Conservation (phyloP, 1,140 invertebrate genomes). For the Tetragnatha versicolor region DNA sequence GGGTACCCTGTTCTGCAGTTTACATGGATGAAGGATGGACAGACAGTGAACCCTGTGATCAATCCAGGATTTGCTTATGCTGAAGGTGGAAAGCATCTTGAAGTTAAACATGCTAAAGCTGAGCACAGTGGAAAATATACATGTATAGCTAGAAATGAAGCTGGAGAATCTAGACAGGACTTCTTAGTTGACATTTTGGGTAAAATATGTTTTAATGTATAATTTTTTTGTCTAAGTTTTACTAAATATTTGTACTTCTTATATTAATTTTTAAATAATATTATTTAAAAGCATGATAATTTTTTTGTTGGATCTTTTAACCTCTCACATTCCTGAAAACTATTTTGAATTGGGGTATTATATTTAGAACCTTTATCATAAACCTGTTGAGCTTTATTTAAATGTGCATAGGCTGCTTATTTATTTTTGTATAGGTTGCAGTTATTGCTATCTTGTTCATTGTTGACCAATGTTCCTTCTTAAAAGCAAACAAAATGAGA, state of each 20-base stretch:
- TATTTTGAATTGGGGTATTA: too few relatives aligned
- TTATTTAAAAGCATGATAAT: too few relatives aligned
- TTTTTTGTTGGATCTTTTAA: too few relatives aligned
- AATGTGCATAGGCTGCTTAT: too few relatives aligned
- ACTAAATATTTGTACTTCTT: background rate
- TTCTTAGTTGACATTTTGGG: conserved; percentile 35
- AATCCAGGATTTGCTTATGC: background rate
- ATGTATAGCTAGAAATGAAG: conserved; percentile 63
- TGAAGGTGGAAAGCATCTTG: conserved; percentile 19
- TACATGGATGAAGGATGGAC: conserved; percentile 49
- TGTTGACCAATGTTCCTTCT: background rate
- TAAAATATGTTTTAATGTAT: conserved; percentile 1
- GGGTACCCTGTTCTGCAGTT: conserved; percentile 25
- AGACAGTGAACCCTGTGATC: conserved; percentile 29
- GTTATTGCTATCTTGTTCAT: background rate
- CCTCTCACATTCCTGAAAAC: too few relatives aligned
- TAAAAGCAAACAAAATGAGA: background rate
- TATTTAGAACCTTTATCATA: too few relatives aligned
- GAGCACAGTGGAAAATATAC: conserved; percentile 63
- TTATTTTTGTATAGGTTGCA: too few relatives aligned
- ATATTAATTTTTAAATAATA: background rate
- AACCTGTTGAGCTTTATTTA: too few relatives aligned
- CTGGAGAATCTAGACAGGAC: conserved; percentile 57
- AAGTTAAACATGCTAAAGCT: conserved; percentile 57
- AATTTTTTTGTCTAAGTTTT: background rate